A percentile compares a stretch with the other conserved stretches of the same genome.
These are phyloP conservation scores for Lanistes nyassanus DNA, from an alignment of 1,140 invertebrate species.

Conservation along the genomic window DNA sequence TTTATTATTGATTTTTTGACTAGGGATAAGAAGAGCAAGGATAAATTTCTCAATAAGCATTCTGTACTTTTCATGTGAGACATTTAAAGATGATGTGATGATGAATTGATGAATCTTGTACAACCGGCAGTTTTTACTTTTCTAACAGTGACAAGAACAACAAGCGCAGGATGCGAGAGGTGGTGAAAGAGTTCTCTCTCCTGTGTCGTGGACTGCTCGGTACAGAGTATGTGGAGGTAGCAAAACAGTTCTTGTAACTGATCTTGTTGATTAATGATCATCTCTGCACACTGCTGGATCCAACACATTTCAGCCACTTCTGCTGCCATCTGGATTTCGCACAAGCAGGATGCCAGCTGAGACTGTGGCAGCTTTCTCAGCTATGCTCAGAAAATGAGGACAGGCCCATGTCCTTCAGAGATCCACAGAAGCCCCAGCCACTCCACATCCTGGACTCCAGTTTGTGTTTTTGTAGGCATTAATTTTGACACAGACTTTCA, in stretches of 20 bases:
- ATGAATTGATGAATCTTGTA: not conserved
- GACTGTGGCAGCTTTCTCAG: not conserved
- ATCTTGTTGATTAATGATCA: not conserved
- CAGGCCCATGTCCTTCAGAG: not conserved
- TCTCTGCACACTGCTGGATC: not conserved
- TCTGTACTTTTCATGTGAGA: not conserved
- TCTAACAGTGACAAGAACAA: constrained; percentile 75
- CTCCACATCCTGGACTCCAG: too few species aligned
- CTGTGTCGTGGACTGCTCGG: constrained; percentile 71
- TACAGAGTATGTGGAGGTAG: constrained; percentile 67
- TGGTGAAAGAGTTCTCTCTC: constrained; percentile 71
- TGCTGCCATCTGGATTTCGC: not conserved
- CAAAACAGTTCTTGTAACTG: constrained; percentile 39
- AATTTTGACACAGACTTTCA: not conserved
- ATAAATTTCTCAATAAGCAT: not conserved
- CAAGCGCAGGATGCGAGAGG: constrained; percentile 70
- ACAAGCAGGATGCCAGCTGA: not conserved
- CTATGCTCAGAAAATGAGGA: too few species aligned
- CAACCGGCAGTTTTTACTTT: constrained; percentile 9
- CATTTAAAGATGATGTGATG: not conserved
- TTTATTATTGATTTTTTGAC: too few species aligned
- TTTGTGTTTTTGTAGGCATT: too few species aligned
- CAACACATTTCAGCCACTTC: not conserved
- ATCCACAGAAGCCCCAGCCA: too few species aligned
- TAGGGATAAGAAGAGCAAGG: not conserved